Conservation (phyloP, 2,113 vertebrate genomes). For the Polypterus bichir region DNA sequence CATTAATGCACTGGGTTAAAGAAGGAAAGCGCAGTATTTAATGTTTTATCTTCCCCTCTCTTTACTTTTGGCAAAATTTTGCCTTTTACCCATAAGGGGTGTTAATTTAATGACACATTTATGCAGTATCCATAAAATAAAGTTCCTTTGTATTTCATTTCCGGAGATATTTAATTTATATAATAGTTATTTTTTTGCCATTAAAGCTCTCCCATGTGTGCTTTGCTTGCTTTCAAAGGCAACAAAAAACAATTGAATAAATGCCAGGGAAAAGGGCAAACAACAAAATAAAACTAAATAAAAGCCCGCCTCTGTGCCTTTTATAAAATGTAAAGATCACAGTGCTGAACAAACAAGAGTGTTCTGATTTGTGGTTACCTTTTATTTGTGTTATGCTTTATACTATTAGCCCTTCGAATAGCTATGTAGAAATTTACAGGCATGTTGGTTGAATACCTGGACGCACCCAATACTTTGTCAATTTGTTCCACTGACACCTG, state of each 20-base stretch:
- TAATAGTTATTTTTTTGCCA: too few species aligned
- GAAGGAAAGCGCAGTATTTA: slow-evolving; percentile 17
- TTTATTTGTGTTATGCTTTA: slow-evolving; percentile 40
- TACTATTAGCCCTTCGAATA: slow-evolving; percentile 43
- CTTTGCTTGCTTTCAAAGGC: too few species aligned
- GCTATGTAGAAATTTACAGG: slow-evolving; percentile 36
- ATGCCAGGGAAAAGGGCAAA: too few species aligned
- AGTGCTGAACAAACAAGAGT: slow-evolving; percentile 18
- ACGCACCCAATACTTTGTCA: slow-evolving; percentile 51
- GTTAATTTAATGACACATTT: too few species aligned
- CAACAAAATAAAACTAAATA: background rate
- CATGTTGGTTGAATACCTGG: slow-evolving; percentile 38
- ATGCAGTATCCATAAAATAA: too few species aligned
- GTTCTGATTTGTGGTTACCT: slow-evolving; percentile 41
- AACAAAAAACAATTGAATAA: too few species aligned
- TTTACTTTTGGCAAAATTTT: too few species aligned
- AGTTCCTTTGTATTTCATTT: too few species aligned
- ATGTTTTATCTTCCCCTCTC: background rate
- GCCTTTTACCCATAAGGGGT: too few species aligned
- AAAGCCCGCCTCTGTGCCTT: background rate
- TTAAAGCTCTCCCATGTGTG: too few species aligned
- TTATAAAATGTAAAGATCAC: slow-evolving; percentile 4
- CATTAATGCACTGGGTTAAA: slow-evolving; percentile 29
- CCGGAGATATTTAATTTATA: too few species aligned
- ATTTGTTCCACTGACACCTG: slow-evolving; percentile 61